Percentiles rank a stretch among this genome's conserved stretches.
Evolutionary conservation across 2,888 invertebrate genomes (phyloP).

Genomic region (Calliopum simillimum): DNA sequence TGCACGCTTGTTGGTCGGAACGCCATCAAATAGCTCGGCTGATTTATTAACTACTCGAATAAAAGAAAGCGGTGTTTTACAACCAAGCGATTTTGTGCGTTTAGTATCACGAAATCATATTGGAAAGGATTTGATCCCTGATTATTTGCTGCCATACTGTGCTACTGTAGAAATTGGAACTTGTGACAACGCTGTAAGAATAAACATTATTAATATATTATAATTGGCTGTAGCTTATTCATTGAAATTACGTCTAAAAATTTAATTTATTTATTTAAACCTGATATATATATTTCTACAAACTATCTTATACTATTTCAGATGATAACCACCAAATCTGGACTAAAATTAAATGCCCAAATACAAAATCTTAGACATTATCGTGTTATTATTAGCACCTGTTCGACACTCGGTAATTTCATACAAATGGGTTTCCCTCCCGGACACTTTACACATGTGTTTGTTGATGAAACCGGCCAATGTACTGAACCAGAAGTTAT

Average conservation of each 20-base stretch:
- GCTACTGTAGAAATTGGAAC: constrained; percentile 70
- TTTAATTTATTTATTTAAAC: too few relatives aligned
- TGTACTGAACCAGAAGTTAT: constrained; percentile 91
- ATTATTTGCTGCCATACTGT: constrained; percentile 77
- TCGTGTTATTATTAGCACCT: constrained; percentile 88
- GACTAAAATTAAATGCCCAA: constrained; percentile 70
- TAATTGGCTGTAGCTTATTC: too few relatives aligned
- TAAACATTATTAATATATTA: too few relatives aligned
- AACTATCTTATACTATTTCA: too few relatives aligned
- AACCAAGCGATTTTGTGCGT: constrained; percentile 82
- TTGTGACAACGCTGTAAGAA: constrained; percentile 57
- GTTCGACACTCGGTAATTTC: constrained; percentile 78
- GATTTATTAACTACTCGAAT: constrained; percentile 85
- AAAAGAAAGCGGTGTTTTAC: constrained; percentile 71
- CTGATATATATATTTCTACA: too few relatives aligned
- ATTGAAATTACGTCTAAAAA: too few relatives aligned
- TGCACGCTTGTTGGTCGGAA: constrained; percentile 82
- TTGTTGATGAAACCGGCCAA: constrained; percentile 95
- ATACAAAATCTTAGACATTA: constrained; percentile 77
- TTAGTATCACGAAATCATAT: constrained; percentile 77
- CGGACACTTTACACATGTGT: constrained; percentile 90
- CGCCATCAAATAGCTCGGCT: constrained; percentile 94
- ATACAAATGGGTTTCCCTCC: constrained; percentile 76
- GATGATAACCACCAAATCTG: constrained; percentile 62
- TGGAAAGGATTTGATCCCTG: constrained; percentile 74